Evolutionary conservation across 2,113 vertebrate genomes (phyloP).

Genomic region (Syrmaticus mikado): DNA sequence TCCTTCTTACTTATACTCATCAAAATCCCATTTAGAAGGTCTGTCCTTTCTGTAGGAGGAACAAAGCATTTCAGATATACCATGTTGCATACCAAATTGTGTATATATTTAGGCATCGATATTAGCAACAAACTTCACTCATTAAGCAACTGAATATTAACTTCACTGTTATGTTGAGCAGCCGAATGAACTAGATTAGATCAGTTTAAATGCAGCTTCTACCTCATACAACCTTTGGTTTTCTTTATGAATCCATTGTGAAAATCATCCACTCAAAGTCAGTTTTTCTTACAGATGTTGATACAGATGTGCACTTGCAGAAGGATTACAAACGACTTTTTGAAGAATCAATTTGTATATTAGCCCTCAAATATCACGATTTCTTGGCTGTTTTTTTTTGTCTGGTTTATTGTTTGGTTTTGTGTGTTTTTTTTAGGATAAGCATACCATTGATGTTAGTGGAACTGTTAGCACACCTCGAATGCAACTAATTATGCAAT

Average conservation of each 20-base stretch:
- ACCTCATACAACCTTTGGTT: background rate
- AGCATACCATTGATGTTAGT: background rate
- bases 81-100: background rate
- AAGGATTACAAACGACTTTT: background rate
- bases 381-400: background rate
- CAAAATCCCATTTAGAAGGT: conserved; percentile 48
- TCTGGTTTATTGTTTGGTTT: background rate
- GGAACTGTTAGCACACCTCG: background rate
- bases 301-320: background rate
- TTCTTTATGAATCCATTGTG: background rate
- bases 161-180: background rate
- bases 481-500: background rate
- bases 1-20: conserved; percentile 27
- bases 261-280: background rate
- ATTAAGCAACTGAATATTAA: background rate
- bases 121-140: background rate
- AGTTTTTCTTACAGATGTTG: background rate
- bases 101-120: background rate
- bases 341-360: background rate
- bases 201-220: background rate
- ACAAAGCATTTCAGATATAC: background rate
- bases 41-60: conserved; percentile 48
- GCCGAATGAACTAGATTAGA: background rate
- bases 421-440: background rate
- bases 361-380: background rate